These are phyloP conservation scores for Gallinago undulata DNA, from an alignment of 2,113 vertebrate genomes.

Conservation along the genomic window DNA sequence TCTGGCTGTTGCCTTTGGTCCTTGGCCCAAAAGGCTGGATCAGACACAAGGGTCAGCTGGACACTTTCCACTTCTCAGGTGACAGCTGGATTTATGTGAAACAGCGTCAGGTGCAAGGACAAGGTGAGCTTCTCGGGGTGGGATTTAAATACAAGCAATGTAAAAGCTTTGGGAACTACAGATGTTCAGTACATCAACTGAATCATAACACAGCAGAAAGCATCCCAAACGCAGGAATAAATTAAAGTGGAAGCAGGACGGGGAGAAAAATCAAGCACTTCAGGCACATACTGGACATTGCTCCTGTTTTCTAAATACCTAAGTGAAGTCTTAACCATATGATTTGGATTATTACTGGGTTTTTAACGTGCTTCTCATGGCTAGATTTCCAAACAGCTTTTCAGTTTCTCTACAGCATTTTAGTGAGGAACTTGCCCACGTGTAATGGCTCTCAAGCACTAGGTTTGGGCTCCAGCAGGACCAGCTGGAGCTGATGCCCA, in stretches of 20 bases:
- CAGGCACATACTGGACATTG: not conserved
- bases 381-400: not conserved
- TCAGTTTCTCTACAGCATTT: not conserved
- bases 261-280: accelerated
- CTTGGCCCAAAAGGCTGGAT: not conserved
- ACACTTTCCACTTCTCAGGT: not conserved
- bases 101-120: not conserved
- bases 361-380: not conserved
- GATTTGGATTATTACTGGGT: not conserved
- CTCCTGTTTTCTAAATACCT: not conserved
- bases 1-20: not conserved
- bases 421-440: not conserved
- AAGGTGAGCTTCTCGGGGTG: not conserved
- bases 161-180: not conserved
- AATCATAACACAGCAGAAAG: not conserved
- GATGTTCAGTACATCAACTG: not conserved
- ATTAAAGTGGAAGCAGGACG: not conserved
- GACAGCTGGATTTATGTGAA: not conserved
- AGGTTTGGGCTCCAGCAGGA: not conserved
- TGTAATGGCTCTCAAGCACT: not conserved
- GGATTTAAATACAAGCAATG: not conserved
- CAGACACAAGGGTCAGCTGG: not conserved
- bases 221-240: not conserved
- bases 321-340: not conserved
- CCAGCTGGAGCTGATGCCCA: not conserved